These are phyloP conservation scores for Okapia johnstoni DNA, from an alignment of 2,113 vertebrate species.

Conservation along the genomic window DNA sequence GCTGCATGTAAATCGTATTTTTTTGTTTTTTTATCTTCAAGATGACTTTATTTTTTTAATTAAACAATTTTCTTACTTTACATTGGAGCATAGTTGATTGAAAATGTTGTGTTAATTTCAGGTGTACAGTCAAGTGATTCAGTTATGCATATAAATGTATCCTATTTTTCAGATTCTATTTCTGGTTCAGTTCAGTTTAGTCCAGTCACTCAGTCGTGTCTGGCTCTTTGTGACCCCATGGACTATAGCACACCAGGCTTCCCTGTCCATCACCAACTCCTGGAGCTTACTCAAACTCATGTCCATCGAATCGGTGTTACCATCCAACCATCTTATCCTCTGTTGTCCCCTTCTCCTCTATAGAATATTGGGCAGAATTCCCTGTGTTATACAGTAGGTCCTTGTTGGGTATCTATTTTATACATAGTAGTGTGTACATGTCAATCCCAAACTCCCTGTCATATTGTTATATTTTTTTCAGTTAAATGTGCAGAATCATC, in stretches of 20 bases:
- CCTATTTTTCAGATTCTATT: background rate
- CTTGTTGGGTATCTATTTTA: background rate
- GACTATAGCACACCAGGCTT: background rate
- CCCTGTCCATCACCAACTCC: background rate
- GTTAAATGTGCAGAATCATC: background rate
- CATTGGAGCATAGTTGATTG: background rate
- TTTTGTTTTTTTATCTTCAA: background rate
- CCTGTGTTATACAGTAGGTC: background rate
- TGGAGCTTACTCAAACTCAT: background rate
- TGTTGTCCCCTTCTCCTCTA: background rate
- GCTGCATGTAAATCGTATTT: background rate
- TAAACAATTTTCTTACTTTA: background rate
- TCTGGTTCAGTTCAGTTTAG: background rate
- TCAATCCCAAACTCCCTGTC: background rate
- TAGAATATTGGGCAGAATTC: background rate
- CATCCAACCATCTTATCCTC: background rate
- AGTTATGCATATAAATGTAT: background rate
- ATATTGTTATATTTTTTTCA: background rate
- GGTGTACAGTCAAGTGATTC: background rate
- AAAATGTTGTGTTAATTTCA: background rate
- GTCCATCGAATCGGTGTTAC: fast-evolving
- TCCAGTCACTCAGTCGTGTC: background rate
- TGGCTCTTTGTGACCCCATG: background rate
- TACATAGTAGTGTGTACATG: background rate
- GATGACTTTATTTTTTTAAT: background rate